Conservation (phyloP, 1,140 invertebrate genomes). For the Aphaenogaster ashmeadi region DNA sequence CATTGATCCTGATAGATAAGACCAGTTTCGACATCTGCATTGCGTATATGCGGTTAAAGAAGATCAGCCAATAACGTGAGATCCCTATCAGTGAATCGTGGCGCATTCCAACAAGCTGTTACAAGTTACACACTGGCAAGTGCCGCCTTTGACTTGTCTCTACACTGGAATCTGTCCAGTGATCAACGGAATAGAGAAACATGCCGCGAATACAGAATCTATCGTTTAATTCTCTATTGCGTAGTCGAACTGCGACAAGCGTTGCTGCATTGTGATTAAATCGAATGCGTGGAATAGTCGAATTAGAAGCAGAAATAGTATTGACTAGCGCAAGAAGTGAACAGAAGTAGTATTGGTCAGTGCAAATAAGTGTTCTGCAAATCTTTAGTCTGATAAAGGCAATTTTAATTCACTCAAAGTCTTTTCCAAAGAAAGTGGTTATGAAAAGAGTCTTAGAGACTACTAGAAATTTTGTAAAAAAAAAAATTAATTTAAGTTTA, state of each 20-base stretch:
- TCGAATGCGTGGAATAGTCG: conserved; percentile 1
- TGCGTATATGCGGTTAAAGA: neutral
- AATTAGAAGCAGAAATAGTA: conserved; percentile 50
- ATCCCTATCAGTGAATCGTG: conserved; percentile 66
- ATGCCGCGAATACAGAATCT: conserved; percentile 61
- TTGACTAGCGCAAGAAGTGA: conserved; percentile 33
- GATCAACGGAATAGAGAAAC: conserved; percentile 39
- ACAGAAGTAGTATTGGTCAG: too few species aligned
- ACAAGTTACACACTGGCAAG: conserved; percentile 59
- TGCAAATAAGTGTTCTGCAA: neutral
- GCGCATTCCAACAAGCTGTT: conserved; percentile 70
- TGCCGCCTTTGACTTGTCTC: conserved; percentile 68
- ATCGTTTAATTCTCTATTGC: conserved; percentile 46
- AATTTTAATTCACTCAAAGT: neutral
- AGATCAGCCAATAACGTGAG: conserved; percentile 68
- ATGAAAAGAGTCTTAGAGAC: neutral
- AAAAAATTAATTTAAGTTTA: neutral
- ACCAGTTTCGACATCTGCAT: conserved; percentile 55
- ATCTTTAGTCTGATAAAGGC: neutral
- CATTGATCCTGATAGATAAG: neutral
- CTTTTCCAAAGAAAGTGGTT: neutral
- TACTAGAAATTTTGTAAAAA: neutral
- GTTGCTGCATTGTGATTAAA: neutral
- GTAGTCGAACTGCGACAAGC: conserved; percentile 25
- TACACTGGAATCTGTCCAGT: conserved; percentile 68